These are phyloP conservation scores for Aphrophora alni DNA, from an alignment of 2,888 invertebrate species.

Conservation along the genomic window DNA sequence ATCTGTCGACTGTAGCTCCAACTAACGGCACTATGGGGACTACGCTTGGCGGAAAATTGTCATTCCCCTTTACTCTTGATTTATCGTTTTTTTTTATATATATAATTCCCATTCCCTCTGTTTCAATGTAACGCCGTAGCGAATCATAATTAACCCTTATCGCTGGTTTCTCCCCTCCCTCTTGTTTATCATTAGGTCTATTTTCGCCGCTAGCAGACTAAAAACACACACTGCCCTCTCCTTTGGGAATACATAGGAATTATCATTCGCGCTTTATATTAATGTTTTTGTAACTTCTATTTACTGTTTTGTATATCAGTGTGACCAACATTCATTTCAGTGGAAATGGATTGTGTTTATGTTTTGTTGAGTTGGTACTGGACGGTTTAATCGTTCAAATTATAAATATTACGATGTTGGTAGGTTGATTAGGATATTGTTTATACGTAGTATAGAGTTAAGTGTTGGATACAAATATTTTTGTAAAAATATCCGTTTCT, in stretches of 20 bases:
- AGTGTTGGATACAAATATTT: too few species aligned
- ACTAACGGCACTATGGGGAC: background rate
- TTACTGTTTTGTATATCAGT: background rate
- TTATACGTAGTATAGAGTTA: too few species aligned
- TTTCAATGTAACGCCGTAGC: background rate
- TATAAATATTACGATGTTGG: too few species aligned
- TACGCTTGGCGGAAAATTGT: background rate
- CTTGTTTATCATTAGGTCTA: background rate
- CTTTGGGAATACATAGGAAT: background rate
- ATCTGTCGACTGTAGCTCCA: background rate
- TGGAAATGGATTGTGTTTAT: too few species aligned
- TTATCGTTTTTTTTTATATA: background rate
- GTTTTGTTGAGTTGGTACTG: too few species aligned
- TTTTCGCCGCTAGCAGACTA: background rate
- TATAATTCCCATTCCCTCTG: background rate
- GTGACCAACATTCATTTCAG: background rate
- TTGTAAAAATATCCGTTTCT: too few species aligned
- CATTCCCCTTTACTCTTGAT: background rate
- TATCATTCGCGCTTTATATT: background rate
- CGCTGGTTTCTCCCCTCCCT: background rate
- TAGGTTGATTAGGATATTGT: too few species aligned
- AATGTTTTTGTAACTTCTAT: background rate
- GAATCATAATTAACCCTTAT: background rate
- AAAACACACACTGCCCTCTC: background rate
- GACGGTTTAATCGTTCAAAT: too few species aligned